phyloP scores from a whole-genome alignment of 1,140 invertebrate species.

The Rhopalosiphum padi region DNA sequence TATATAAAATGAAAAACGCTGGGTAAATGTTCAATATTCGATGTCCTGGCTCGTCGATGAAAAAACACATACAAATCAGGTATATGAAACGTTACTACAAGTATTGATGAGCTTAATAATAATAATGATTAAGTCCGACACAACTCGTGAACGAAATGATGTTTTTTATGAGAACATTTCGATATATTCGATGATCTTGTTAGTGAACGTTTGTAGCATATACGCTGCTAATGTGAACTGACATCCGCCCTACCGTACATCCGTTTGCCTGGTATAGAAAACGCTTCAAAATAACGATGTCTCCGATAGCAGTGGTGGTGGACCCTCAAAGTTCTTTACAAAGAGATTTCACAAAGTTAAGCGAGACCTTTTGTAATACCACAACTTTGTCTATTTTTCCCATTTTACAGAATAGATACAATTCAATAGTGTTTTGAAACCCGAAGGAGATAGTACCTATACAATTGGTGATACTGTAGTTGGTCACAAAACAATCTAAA shows the following conservation, averaged over 20 bases:
- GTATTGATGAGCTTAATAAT: neutral
- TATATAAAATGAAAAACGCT: neutral
- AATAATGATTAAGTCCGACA: neutral
- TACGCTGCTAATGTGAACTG: neutral
- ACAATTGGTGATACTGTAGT: neutral
- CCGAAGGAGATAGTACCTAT: neutral
- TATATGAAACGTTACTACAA: neutral
- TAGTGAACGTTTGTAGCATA: neutral
- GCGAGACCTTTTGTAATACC: neutral
- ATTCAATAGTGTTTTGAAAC: neutral
- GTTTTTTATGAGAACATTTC: neutral
- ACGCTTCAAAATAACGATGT: slow-evolving; percentile 3
- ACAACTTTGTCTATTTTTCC: neutral
- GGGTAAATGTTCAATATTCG: neutral
- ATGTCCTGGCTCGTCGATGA: neutral
- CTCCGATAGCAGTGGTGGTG: neutral
- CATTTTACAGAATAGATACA: slow-evolving; percentile 16
- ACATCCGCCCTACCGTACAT: neutral
- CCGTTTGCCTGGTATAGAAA: neutral
- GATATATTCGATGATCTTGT: neutral
- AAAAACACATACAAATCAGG: neutral
- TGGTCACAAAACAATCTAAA: slow-evolving; percentile 16
- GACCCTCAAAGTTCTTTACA: neutral
- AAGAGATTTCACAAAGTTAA: slow-evolving; percentile 12
- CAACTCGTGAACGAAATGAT: neutral